Evolutionary conservation across 2,888 invertebrate genomes (phyloP).

Genomic region (Morpho achilles): DNA sequence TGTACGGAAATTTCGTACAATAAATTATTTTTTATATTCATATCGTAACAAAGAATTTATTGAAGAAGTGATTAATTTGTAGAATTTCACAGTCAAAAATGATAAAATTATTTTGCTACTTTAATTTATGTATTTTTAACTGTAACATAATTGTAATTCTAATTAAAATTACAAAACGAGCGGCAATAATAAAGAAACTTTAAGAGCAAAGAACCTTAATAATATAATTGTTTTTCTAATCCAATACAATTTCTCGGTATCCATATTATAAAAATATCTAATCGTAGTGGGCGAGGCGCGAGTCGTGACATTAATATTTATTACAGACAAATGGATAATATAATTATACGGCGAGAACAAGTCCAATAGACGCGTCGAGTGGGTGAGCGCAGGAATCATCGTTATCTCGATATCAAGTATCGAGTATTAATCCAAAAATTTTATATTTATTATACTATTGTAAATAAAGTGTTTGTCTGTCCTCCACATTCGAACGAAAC

Average conservation of each 20-base stretch:
- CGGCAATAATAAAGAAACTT: background rate
- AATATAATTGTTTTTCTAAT: conserved; percentile 1
- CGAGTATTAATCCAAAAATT: conserved; percentile 26
- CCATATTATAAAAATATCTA: conserved; percentile 34
- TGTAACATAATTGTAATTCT: too few species aligned
- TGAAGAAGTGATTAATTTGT: background rate
- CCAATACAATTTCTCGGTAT: conserved; percentile 16
- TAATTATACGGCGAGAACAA: conserved; percentile 69
- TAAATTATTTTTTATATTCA: too few species aligned
- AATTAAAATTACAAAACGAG: too few species aligned
- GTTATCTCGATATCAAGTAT: conserved; percentile 63
- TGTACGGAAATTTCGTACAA: too few species aligned
- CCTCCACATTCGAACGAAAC: too few species aligned
- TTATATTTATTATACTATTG: too few species aligned
- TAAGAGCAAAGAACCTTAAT: background rate
- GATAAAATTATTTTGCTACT: too few species aligned
- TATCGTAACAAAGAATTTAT: too few species aligned
- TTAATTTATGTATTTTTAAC: too few species aligned
- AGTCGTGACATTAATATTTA: conserved; percentile 64
- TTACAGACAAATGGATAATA: conserved; percentile 71
- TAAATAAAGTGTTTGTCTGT: too few species aligned
- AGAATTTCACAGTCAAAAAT: too few species aligned
- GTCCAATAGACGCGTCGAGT: conserved; percentile 60
- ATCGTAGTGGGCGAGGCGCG: conserved; percentile 40
- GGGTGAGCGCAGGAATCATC: conserved; percentile 59